Percentiles rank a stretch among this genome's conserved stretches.
Conservation (phyloP, 2,888 invertebrate genomes). For the Tetramorium bicarinatum region DNA sequence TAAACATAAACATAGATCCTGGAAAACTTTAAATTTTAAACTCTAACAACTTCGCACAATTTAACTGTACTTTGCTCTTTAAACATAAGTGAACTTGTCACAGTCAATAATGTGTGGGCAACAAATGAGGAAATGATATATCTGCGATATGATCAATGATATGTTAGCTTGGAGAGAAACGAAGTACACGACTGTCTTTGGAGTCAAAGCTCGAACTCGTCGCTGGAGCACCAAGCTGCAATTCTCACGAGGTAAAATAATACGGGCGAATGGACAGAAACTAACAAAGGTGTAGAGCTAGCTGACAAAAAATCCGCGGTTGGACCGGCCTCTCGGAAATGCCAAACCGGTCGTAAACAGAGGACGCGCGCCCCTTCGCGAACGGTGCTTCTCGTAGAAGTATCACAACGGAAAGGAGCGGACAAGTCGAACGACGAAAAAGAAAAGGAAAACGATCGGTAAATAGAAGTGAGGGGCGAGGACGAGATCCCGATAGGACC, state of each 20-base stretch:
- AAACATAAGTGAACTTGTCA: neutral
- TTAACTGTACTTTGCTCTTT: neutral
- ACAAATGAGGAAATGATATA: neutral
- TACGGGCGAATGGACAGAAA: conserved; percentile 7
- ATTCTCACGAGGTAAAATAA: conserved; percentile 7
- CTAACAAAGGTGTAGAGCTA: conserved; percentile 55
- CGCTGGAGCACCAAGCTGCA: neutral
- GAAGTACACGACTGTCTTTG: neutral
- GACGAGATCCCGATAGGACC: conserved; percentile 35
- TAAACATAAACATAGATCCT: neutral
- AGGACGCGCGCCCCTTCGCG: conserved; percentile 40
- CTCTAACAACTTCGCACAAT: neutral
- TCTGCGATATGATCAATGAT: neutral
- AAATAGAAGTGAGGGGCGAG: conserved; percentile 46
- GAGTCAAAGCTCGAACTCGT: neutral
- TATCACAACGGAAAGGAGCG: conserved; percentile 59
- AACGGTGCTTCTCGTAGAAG: conserved; percentile 40
- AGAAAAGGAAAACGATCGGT: conserved; percentile 46
- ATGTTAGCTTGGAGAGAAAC: neutral
- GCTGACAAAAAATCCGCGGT: conserved; percentile 70
- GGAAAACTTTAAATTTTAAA: neutral
- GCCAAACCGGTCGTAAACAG: conserved; percentile 80
- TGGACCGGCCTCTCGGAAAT: conserved; percentile 77
- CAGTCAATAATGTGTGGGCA: neutral
- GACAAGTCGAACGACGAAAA: conserved; percentile 19